These are phyloP conservation scores for Brotula barbata DNA, from an alignment of 2,797 vertebrate species.

Conservation along the genomic window DNA sequence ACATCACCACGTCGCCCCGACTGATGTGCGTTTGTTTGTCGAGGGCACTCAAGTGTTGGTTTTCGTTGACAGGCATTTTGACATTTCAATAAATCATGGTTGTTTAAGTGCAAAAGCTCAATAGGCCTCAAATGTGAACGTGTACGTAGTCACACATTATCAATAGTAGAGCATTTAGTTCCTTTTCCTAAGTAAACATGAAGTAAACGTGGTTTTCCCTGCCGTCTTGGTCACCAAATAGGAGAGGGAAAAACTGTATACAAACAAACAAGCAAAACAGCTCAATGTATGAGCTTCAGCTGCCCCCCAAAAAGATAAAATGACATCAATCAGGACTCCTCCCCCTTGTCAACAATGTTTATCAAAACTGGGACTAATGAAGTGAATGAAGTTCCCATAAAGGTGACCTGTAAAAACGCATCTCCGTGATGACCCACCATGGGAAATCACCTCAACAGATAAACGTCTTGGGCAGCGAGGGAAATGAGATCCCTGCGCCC, in stretches of 20 bases:
- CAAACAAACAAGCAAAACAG: too few species aligned
- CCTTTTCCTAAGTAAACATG: background rate
- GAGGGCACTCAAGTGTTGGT: background rate
- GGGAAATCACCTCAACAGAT: conserved; percentile 69
- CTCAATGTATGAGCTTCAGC: background rate
- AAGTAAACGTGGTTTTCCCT: conserved; percentile 1
- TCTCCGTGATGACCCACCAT: conserved; percentile 45
- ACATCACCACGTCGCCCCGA: conserved; percentile 37
- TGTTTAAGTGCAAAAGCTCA: conserved; percentile 5
- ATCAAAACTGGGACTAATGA: conserved; percentile 60
- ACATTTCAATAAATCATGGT: conserved; percentile 24
- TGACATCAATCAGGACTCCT: conserved; percentile 11
- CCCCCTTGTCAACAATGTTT: conserved; percentile 28
- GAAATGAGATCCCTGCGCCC: conserved; percentile 43
- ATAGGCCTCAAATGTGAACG: conserved; percentile 12
- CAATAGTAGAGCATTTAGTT: background rate
- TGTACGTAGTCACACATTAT: background rate
- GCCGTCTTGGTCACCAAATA: background rate
- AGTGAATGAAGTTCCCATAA: conserved; percentile 51
- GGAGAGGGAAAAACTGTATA: background rate
- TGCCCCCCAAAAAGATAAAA: too few species aligned
- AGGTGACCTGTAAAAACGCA: conserved; percentile 52
- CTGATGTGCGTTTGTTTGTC: conserved; percentile 34
- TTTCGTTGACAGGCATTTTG: conserved; percentile 26
- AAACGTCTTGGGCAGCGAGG: conserved; percentile 43